A percentile compares a stretch with the other conserved stretches of the same genome.
Evolutionary conservation across 2,888 invertebrate species (phyloP).

Genomic region (Exephanes ischioxanthus): DNA sequence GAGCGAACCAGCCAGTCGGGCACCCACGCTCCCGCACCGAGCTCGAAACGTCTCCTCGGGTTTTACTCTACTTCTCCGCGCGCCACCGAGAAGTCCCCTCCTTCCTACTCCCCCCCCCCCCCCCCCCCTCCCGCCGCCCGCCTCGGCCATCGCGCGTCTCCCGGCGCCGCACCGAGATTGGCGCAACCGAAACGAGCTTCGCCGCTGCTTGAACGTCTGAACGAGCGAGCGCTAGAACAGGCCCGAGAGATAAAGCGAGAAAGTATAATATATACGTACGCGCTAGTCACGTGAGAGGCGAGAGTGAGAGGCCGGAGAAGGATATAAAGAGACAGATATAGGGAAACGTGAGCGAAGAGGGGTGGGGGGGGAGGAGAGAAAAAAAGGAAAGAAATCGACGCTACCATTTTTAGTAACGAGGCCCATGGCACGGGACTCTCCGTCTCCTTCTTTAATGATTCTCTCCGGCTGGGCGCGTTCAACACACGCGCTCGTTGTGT

Average conservation of each 20-base stretch:
- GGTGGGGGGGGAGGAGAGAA: constrained; percentile 17
- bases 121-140: neutral
- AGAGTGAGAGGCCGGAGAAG: neutral
- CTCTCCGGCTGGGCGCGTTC: neutral
- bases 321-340: constrained; percentile 50
- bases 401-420: constrained; percentile 70
- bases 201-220: constrained; percentile 44
- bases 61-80: constrained; percentile 24
- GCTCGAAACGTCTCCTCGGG: constrained; percentile 40
- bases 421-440: constrained; percentile 49
- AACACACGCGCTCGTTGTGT: constrained; percentile 43
- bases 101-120: constrained; percentile 6
- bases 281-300: constrained; percentile 32
- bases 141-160: constrained; percentile 17
- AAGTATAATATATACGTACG: constrained; percentile 17
- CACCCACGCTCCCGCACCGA: constrained; percentile 58
- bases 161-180: constrained; percentile 53
- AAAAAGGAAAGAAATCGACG: constrained; percentile 69
- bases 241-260: neutral
- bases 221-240: constrained; percentile 34
- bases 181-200: constrained; percentile 62
- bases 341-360: constrained; percentile 39
- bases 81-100: neutral
- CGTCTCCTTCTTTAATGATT: constrained; percentile 41
- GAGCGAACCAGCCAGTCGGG: constrained; percentile 61